phyloP scores from a whole-genome alignment of 2,113 vertebrate species.

The Gobius niger region DNA sequence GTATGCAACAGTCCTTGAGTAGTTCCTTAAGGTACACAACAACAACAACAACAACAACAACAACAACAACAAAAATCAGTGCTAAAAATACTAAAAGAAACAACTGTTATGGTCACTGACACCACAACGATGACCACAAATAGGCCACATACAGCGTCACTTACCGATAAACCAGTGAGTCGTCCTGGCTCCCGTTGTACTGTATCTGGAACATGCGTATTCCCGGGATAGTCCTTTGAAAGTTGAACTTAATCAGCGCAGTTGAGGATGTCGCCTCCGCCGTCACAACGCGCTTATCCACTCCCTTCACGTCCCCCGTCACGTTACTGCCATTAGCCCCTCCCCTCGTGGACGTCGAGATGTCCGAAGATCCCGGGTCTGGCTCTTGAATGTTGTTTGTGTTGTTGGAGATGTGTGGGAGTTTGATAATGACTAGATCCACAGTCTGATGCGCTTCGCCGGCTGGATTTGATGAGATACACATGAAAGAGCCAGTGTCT shows the following conservation, averaged over 20 bases:
- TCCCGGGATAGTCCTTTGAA: slow-evolving; percentile 97
- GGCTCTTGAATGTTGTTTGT: slow-evolving; percentile 97
- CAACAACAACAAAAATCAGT: background rate
- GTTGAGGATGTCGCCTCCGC: slow-evolving; percentile 96
- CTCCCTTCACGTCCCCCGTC: slow-evolving; percentile 88
- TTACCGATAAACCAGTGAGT: slow-evolving; percentile 99
- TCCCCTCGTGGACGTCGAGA: slow-evolving; percentile 93
- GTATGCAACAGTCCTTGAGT: no score
- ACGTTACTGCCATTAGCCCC: slow-evolving; percentile 90
- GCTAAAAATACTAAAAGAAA: background rate
- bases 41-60: no score
- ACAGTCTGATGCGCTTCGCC: slow-evolving; percentile 93
- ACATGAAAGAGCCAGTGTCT: slow-evolving; percentile 94
- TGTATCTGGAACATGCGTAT: slow-evolving; percentile 99
- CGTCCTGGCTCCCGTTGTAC: slow-evolving; percentile 97
- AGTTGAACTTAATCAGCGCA: slow-evolving; percentile 95
- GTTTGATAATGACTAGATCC: slow-evolving; percentile 93
- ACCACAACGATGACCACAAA: background rate
- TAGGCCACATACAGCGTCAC: slow-evolving; percentile 26
- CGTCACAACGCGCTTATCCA: slow-evolving; percentile 91
- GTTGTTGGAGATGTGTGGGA: slow-evolving; percentile 95
- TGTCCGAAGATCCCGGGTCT: slow-evolving; percentile 95
- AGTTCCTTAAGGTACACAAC: no score
- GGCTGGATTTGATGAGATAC: slow-evolving; percentile 96
- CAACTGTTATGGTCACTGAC: background rate